These are phyloP conservation scores for Chymomyza caudatula DNA, from an alignment of 2,888 invertebrate species.

Conservation along the genomic window DNA sequence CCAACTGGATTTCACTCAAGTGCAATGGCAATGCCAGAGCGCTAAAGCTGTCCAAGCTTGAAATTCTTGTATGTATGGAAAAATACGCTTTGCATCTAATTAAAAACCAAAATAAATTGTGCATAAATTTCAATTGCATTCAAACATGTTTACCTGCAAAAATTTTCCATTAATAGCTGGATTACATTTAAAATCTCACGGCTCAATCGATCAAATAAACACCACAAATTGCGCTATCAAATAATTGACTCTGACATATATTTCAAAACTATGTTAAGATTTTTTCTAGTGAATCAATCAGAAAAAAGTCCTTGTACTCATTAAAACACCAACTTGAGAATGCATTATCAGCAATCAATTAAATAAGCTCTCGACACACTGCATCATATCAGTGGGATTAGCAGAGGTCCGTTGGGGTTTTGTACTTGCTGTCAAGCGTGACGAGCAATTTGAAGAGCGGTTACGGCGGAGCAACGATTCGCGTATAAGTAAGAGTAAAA, in stretches of 20 bases:
- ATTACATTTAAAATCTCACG: constrained; percentile 6
- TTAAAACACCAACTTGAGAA: constrained; percentile 25
- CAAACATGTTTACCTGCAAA: constrained; percentile 50
- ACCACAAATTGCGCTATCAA: constrained; percentile 34
- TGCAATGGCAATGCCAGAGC: constrained; percentile 48
- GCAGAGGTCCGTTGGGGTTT: background rate
- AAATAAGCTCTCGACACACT: constrained; percentile 8
- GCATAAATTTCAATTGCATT: background rate
- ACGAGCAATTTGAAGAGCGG: background rate
- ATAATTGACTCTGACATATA: constrained; percentile 52
- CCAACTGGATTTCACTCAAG: constrained; percentile 35
- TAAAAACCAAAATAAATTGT: background rate
- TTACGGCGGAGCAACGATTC: background rate
- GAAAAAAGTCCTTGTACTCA: constrained; percentile 40
- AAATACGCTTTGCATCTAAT: constrained; percentile 31
- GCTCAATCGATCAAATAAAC: background rate
- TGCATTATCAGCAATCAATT: constrained; percentile 21
- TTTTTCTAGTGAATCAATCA: background rate
- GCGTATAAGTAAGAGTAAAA: background rate
- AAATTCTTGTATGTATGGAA: constrained; percentile 60
- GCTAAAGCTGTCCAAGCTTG: constrained; percentile 1
- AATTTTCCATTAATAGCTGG: constrained; percentile 54
- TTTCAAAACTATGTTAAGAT: constrained; percentile 2
- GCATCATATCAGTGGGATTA: background rate
- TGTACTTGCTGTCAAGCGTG: background rate